Conservation (phyloP, 2,797 vertebrate species). For the Syndactyla subalaris region DNA sequence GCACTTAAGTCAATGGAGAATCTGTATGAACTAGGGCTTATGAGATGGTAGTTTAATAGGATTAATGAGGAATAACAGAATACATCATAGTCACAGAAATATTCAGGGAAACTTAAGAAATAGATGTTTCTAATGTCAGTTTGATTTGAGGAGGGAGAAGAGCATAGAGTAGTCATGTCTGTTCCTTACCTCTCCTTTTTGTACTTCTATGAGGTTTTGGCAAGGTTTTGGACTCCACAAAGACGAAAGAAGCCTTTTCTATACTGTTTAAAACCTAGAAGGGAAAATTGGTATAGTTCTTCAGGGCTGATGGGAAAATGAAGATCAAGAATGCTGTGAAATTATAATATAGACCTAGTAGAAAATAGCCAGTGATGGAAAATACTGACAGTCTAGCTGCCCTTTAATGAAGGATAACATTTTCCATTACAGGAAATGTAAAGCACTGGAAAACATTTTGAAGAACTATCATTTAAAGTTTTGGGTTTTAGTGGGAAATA, state of each 20-base stretch:
- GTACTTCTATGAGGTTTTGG: neutral
- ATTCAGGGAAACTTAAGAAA: neutral
- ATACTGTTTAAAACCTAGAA: neutral
- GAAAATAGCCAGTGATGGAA: slow-evolving; percentile 22
- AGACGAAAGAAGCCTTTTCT: neutral
- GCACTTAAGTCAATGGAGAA: neutral
- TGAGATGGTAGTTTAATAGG: neutral
- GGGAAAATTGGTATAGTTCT: slow-evolving; percentile 21
- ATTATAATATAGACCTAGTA: slow-evolving; percentile 24
- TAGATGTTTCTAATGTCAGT: neutral
- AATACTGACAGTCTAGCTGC: neutral
- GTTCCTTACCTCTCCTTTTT: neutral
- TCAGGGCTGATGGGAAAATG: slow-evolving; percentile 25
- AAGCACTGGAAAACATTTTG: slow-evolving; percentile 47
- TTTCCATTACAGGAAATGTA: slow-evolving; percentile 57
- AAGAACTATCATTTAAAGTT: slow-evolving; percentile 56
- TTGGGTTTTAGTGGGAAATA: slow-evolving; percentile 45
- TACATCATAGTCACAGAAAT: neutral
- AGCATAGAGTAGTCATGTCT: neutral
- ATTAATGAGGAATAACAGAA: neutral
- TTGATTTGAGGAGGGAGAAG: neutral
- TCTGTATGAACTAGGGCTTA: neutral
- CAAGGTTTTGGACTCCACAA: neutral
- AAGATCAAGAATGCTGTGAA: slow-evolving; percentile 43
- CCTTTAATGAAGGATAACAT: slow-evolving; percentile 32